Base-by-base conservation (phyloP, 92 coral and sea anemone genomes). In the Zoanthus gigantus region DNA sequence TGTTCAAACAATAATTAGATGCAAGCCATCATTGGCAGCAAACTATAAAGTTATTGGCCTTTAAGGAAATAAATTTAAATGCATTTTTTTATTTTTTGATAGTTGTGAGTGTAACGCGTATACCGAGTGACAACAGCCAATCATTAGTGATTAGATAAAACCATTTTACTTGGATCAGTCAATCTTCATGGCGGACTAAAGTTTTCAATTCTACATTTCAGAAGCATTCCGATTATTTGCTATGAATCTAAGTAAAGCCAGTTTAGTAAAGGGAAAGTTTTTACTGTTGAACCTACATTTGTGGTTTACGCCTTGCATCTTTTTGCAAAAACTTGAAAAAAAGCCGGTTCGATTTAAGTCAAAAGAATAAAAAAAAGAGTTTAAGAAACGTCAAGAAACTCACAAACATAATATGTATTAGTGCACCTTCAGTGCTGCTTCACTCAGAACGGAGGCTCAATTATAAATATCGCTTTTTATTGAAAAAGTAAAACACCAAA, bases 51-150 rank as follows among this genome's bases (percentile, higher is more conserved):
- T 9, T 17, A 23, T 65, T 81, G 74, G 71, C 56, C 11, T 45
- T 65, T 5, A 44, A 42, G 16, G n/a, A 42, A 47, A 29, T 10
- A 44, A 69, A 44, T 11, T 31, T 6, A 34, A 50, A 50, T 50
- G 56, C 12, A 50, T 50, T 50, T 28, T 18, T 67, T 67, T 31
- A 23, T 31, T 69, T 69, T 44, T 4, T 23, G 46, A 14, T 34
- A 63, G 30, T 81, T 65, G 23, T 60, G 47, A 73, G 12, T 42
- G n/a, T 65, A 60, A 18, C 28, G 0, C 6, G 17, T 17, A 79
- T 79, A 13, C 7, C 12, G 75, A 65, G 17, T 65, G 85, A 66
- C 74, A 66, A 74, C 85, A 60, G 85, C 65, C 85, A 63, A 28
- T 80, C 57, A 50, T 7, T 8, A 9, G 85, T 5, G 23, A 23